phyloP scores from a whole-genome alignment of 2,797 vertebrate species.

The Sebastiscus tertius region DNA sequence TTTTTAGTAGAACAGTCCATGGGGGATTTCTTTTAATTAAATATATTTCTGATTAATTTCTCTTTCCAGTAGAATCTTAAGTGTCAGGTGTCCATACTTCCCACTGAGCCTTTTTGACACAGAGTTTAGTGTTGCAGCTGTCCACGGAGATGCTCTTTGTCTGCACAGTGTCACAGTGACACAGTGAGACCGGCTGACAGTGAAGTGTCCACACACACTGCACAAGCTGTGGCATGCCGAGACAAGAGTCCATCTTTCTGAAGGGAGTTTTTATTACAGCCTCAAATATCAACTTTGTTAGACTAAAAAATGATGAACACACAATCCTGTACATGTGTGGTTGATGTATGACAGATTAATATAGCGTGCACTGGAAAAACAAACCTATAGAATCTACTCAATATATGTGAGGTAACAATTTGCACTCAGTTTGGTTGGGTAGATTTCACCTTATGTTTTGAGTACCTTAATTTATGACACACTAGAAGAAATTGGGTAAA shows the following conservation, averaged over 20 bases:
- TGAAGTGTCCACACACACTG: slow-evolving; percentile 30
- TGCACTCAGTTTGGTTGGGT: too few relatives aligned
- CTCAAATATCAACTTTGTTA: neutral
- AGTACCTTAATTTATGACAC: too few relatives aligned
- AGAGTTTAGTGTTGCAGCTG: slow-evolving; percentile 26
- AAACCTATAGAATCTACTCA: too few relatives aligned
- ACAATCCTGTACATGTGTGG: neutral
- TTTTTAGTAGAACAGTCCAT: neutral
- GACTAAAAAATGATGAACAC: neutral
- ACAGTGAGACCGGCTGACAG: slow-evolving; percentile 29
- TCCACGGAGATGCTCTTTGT: slow-evolving; percentile 56
- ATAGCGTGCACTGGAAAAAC: too few relatives aligned
- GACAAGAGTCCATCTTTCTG: neutral
- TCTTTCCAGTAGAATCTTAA: neutral
- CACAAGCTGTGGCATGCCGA: slow-evolving; percentile 1
- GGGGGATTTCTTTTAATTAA: neutral
- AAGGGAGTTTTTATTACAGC: neutral
- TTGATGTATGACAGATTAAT: neutral
- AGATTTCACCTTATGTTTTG: too few relatives aligned
- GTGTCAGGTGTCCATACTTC: neutral
- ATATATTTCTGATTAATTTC: neutral
- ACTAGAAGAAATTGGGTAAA: too few relatives aligned
- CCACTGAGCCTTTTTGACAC: slow-evolving; percentile 2
- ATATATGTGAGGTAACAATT: too few relatives aligned
- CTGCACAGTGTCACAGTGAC: slow-evolving; percentile 48